Evolutionary conservation across 2,888 invertebrate species (phyloP), one percentile per base, ranked within the genome.

Genomic region (Hipparchia sbordonii): DNA sequence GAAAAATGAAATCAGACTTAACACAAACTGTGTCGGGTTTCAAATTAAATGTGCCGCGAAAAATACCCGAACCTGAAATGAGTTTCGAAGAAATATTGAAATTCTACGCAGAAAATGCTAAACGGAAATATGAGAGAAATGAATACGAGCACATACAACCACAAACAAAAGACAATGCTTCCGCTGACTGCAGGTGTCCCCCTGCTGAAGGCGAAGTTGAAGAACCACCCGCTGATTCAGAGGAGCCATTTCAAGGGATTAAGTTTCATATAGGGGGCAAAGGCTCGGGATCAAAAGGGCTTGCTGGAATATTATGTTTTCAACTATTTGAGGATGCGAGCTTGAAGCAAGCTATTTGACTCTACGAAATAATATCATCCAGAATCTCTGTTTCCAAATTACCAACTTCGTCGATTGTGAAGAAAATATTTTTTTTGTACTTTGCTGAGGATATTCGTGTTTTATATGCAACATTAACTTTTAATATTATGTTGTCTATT

Each of bases 11-110:
- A 54, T 88, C 88, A 0, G 80, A 83, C 12, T 79, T 84, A 74
- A 85, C 89, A 0, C 82, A 87, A 71, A 84, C 82, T 23, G 82
- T 79, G 0, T 89, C 89, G 6, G 89, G 87, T 23, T 88, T 88
- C 63, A 85, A 80, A 78, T 67, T 88, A 9, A 74, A 78, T 56
- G 71, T 79, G 6, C 74, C 72, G 10, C 83, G 81, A 67, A 82
- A 59, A 71, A 70, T 68, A 6, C 54, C 75, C 6, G 81, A 80
- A 45, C 74, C 77, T 2, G 80, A 82, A 33, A 77, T 85, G 76
- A 85, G 82, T 74, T 85, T 84, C 46, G 86, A 88, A 72, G 86
- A 88, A 48, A 81, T 83, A 10, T 62, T 85, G 2, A 71, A 76
- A 39, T 86, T 82, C 63, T 79, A 78, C 74, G 76, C 72, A 71